A percentile compares a stretch with the other conserved stretches of the same genome.
Evolutionary conservation across 2,888 invertebrate genomes (phyloP).

Genomic region (Pseudococcus viburni): DNA sequence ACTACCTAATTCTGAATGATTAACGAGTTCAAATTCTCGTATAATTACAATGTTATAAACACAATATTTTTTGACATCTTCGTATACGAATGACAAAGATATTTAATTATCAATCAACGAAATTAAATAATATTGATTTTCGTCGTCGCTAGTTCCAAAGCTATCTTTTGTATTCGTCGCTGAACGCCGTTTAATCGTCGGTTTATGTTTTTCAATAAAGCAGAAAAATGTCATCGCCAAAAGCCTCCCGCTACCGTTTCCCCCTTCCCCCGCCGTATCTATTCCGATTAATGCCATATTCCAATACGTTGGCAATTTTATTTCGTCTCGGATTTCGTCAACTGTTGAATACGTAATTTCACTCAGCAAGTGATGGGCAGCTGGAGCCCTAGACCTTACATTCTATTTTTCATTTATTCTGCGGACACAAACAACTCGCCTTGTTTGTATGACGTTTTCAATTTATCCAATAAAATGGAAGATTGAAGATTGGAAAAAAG

Average conservation of each 20-base stretch:
- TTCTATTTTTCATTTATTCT: neutral
- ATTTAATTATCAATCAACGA: constrained; percentile 39
- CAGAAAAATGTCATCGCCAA: constrained; percentile 32
- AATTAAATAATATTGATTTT: constrained; percentile 44
- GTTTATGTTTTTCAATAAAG: neutral
- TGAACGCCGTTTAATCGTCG: neutral
- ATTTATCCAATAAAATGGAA: constrained; percentile 19
- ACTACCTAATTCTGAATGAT: constrained; percentile 38
- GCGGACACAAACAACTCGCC: neutral
- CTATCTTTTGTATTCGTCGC: constrained; percentile 34
- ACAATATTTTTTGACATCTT: constrained; percentile 44
- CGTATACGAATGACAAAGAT: constrained; percentile 20
- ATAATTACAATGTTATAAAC: constrained; percentile 40
- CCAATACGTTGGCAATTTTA: constrained; percentile 42
- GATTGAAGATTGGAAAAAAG: neutral
- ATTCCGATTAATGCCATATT: constrained; percentile 16
- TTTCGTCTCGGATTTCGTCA: constrained; percentile 8
- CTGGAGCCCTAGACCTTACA: neutral
- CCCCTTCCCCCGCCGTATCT: neutral
- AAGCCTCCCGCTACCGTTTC: neutral
- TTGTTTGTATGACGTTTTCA: constrained; percentile 14
- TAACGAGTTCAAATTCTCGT: constrained; percentile 7
- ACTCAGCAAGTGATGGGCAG: neutral
- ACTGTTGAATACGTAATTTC: constrained; percentile 22
- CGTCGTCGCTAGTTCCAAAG: neutral